These are phyloP conservation scores for Rhinoraja longicauda DNA, from an alignment of 2,797 vertebrate species.

Conservation along the genomic window DNA sequence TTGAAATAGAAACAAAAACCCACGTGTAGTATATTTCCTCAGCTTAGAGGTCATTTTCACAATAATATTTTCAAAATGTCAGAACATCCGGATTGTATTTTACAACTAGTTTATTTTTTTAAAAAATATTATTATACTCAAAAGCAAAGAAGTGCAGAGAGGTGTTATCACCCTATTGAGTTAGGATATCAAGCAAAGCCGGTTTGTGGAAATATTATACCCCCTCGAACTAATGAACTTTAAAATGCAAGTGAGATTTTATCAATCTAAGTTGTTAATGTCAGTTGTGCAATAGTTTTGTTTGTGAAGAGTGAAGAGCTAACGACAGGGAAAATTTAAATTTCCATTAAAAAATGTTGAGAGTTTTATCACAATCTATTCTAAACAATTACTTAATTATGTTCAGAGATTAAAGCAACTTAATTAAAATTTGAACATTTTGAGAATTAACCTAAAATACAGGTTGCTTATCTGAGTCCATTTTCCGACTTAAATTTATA, in stretches of 20 bases:
- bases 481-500: background rate
- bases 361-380: background rate
- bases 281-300: background rate
- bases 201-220: too few species aligned
- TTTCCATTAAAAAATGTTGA: background rate
- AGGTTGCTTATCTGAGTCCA: too few species aligned
- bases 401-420: background rate
- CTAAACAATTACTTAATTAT: background rate
- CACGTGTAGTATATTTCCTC: background rate
- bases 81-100: background rate
- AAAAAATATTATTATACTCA: background rate
- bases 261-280: background rate
- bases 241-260: background rate
- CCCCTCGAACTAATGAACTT: too few species aligned
- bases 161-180: background rate
- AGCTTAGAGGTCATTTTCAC: background rate
- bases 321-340: background rate
- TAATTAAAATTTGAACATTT: background rate
- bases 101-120: background rate
- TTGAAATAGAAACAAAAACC: background rate
- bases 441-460: too few species aligned
- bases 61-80: background rate
- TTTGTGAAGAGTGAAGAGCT: background rate
- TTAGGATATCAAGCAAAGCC: background rate
- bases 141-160: background rate